phyloP scores from a whole-genome alignment of 2,113 vertebrate genomes.

The Odobenus rosmarus region DNA sequence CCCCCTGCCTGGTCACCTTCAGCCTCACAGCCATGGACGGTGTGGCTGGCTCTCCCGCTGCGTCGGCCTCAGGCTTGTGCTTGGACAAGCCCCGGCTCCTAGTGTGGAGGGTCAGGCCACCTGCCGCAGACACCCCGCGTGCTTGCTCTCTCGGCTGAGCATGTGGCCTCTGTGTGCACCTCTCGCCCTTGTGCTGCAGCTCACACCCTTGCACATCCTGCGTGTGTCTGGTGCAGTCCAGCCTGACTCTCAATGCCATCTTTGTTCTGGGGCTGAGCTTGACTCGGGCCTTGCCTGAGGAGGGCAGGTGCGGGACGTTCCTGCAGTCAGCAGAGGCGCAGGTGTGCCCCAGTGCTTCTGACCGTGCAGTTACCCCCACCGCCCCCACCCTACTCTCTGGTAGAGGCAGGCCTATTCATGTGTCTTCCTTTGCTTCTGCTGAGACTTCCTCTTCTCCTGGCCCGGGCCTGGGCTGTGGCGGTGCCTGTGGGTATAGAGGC shows the following conservation, averaged over 20 bases:
- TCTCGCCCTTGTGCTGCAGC: background rate
- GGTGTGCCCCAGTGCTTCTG: background rate
- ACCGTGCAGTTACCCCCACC: background rate
- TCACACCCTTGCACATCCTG: background rate
- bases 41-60: background rate
- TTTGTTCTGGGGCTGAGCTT: background rate
- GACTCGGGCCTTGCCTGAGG: background rate
- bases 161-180: accelerated
- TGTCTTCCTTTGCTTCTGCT: background rate
- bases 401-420: accelerated
- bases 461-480: too few relatives aligned
- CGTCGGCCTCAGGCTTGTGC: background rate
- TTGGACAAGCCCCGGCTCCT: background rate
- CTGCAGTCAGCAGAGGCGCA: background rate
- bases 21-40: accelerated
- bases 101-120: accelerated
- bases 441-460: background rate
- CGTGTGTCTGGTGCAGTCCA: background rate
- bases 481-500: background rate
- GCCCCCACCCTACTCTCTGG: background rate
- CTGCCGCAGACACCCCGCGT: accelerated
- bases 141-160: too few relatives aligned
- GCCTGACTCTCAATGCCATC: accelerated
- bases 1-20: background rate
- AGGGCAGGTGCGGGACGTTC: background rate